A percentile compares a stretch with the other conserved stretches of the same genome.
Conservation (phyloP, 1,140 invertebrate species). For the Babylonia areolata region DNA sequence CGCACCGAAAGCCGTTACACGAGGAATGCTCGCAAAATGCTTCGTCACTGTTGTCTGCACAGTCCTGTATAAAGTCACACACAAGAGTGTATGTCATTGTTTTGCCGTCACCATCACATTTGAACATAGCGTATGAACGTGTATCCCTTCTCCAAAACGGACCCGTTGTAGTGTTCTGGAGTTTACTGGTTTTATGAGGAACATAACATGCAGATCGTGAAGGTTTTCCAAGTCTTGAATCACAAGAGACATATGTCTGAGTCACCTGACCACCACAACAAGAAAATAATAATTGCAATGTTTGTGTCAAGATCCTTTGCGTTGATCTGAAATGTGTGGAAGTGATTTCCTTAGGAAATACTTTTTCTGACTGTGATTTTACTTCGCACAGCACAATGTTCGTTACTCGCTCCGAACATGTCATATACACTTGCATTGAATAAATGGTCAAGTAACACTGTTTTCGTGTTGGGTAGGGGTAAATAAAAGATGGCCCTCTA, state of each 20-base stretch:
- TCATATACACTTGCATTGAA: background rate
- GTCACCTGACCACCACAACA: background rate
- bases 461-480: fast-evolving
- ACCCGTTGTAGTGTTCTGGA: background rate
- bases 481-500: background rate
- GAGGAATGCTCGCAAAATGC: background rate
- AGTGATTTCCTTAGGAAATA: background rate
- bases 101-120: background rate
- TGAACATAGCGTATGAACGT: background rate
- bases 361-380: background rate
- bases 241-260: background rate
- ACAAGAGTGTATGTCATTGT: background rate
- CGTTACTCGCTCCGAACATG: background rate
- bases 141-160: background rate
- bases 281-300: background rate
- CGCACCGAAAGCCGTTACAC: background rate
- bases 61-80: background rate
- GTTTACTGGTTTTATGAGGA: background rate
- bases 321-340: background rate
- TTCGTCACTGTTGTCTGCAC: background rate
- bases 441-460: background rate
- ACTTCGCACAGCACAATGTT: background rate
- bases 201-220: background rate
- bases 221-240: background rate
- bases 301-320: background rate